Conservation (phyloP, 2,797 vertebrate species). For the Rhinoraja longicauda region DNA sequence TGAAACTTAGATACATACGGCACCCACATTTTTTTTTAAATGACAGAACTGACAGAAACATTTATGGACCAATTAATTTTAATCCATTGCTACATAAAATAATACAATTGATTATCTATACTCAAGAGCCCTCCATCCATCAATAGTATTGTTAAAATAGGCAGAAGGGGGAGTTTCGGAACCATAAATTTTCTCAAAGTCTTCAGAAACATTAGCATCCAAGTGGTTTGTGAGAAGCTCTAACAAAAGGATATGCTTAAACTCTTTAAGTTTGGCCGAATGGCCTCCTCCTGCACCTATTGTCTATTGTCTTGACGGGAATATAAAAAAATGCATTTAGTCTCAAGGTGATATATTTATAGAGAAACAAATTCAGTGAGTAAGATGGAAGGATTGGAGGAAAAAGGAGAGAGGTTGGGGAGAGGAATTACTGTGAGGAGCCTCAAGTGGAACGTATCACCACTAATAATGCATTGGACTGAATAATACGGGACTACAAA, state of each 20-base stretch:
- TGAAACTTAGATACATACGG: background rate
- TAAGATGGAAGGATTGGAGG: background rate
- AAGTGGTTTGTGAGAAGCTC: background rate
- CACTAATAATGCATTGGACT: background rate
- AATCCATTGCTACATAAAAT: background rate
- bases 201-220: background rate
- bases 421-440: accelerated
- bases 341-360: background rate
- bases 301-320: no score
- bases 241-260: no score
- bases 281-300: no score
- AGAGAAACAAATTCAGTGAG: background rate
- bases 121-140: background rate
- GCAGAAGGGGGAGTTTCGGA: background rate
- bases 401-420: background rate
- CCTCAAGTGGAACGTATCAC: no score
- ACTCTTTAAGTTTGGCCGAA: background rate
- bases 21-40: background rate
- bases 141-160: background rate
- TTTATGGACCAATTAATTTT: background rate
- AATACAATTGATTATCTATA: constrained; percentile 8
- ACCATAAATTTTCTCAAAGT: background rate
- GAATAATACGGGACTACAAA: background rate
- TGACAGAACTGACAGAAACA: background rate
- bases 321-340: background rate